Conservation (phyloP, 1,140 invertebrate genomes). For the Musca domestica region DNA sequence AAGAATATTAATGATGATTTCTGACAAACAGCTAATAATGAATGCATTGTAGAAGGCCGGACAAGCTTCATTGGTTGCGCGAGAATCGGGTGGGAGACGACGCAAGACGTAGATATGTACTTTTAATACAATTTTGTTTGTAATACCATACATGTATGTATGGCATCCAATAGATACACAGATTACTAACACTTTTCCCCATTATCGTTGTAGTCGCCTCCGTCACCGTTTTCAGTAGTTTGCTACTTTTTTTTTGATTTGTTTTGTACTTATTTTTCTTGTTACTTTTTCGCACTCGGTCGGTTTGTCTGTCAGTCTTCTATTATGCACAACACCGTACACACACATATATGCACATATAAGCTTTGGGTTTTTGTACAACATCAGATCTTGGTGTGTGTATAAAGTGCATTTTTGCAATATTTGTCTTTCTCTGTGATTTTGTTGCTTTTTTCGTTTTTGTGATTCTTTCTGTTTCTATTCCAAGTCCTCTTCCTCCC, state of each 20-base stretch:
- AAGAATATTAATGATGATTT: too few species aligned
- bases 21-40: too few species aligned
- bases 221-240: too few species aligned
- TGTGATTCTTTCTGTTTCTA: background rate
- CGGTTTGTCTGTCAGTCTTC: background rate
- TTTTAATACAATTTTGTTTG: slow-evolving; percentile 7
- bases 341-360: background rate
- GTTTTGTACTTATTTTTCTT: slow-evolving; percentile 1
- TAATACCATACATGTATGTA: background rate
- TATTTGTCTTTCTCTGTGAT: background rate
- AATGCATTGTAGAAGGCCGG: too few species aligned
- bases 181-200: background rate
- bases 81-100: too few species aligned
- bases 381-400: background rate
- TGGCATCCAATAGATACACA: slow-evolving; percentile 23
- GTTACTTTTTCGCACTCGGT: background rate
- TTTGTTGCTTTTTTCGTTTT: background rate
- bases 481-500: background rate
- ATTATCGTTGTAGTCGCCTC: too few species aligned
- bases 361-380: background rate
- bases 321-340: background rate
- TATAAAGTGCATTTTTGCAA: too few species aligned
- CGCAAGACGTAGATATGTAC: too few species aligned
- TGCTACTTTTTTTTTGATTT: background rate
- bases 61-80: too few species aligned